phyloP scores from a whole-genome alignment of 2,113 vertebrate species.

The Embiotoca jacksoni region DNA sequence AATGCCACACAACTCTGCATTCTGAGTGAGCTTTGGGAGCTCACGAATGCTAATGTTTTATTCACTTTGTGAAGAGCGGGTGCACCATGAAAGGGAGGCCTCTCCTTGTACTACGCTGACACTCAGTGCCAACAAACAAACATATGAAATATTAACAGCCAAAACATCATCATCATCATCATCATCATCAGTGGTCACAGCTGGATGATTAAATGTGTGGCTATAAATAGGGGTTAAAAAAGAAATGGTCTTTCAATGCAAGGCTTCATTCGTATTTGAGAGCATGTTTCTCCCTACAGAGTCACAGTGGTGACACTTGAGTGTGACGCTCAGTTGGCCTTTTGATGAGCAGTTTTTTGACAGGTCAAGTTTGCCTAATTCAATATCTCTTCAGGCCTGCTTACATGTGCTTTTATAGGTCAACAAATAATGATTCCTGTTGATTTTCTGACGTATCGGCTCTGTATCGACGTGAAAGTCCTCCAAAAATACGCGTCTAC shows the following conservation, averaged over 20 bases:
- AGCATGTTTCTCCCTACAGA: background rate
- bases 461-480: background rate
- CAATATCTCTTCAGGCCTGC: constrained; percentile 30
- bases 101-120: constrained; percentile 72
- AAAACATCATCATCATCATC: constrained; percentile 42
- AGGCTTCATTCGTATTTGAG: constrained; percentile 8
- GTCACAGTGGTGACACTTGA: constrained; percentile 8
- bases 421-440: constrained; percentile 30
- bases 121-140: constrained; percentile 76
- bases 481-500: background rate
- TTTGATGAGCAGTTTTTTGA: constrained; percentile 50
- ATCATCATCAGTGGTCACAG: constrained; percentile 62
- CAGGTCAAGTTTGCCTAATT: constrained; percentile 61
- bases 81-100: constrained; percentile 72
- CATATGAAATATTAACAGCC: constrained; percentile 83
- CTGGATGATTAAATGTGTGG: constrained; percentile 50
- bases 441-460: constrained; percentile 6
- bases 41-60: constrained; percentile 81
- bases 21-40: constrained; percentile 44
- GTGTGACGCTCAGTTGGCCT: constrained; percentile 24
- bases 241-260: background rate
- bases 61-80: constrained; percentile 80
- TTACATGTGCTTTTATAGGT: constrained; percentile 53
- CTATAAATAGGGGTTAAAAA: constrained; percentile 31
- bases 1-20: constrained; percentile 70